Evolutionary conservation across 2,113 vertebrate species (phyloP).

Genomic region (Ciconia stormi): DNA sequence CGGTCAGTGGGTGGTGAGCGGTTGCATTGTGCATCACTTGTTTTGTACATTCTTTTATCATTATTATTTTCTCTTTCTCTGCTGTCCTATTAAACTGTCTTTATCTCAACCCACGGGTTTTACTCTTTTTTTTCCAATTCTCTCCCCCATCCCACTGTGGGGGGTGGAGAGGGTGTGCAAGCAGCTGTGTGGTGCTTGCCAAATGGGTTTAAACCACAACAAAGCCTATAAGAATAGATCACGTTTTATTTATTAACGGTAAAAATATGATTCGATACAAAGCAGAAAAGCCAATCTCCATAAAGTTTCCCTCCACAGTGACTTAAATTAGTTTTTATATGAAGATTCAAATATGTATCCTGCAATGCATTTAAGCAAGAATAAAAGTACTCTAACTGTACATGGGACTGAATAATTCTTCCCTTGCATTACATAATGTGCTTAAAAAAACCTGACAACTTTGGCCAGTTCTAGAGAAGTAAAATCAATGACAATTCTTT

Average conservation of each 20-base stretch:
- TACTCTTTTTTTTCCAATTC: too few species aligned
- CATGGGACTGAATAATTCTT: neutral
- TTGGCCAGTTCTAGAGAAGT: neutral
- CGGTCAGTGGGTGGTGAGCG: too few species aligned
- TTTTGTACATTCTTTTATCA: too few species aligned
- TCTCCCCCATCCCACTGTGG: too few species aligned
- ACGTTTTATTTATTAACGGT: constrained; percentile 12
- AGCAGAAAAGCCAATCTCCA: constrained; percentile 9
- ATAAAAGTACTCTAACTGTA: neutral
- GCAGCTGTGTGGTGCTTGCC: too few species aligned
- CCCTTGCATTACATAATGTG: neutral
- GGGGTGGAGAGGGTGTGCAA: too few species aligned
- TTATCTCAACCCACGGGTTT: too few species aligned
- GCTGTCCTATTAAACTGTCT: too few species aligned
- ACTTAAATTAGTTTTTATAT: neutral
- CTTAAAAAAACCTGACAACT: neutral
- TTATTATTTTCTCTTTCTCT: too few species aligned
- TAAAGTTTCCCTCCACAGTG: neutral
- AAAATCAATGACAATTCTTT: constrained; percentile 26
- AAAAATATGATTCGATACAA: constrained; percentile 32
- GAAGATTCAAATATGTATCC: neutral
- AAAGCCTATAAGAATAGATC: neutral
- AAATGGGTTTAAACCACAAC: too few species aligned
- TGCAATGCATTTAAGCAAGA: neutral
- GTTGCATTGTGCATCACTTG: too few species aligned